These are phyloP conservation scores for Apocrypta bakeri DNA, from an alignment of 1,140 invertebrate species.

Conservation along the genomic window DNA sequence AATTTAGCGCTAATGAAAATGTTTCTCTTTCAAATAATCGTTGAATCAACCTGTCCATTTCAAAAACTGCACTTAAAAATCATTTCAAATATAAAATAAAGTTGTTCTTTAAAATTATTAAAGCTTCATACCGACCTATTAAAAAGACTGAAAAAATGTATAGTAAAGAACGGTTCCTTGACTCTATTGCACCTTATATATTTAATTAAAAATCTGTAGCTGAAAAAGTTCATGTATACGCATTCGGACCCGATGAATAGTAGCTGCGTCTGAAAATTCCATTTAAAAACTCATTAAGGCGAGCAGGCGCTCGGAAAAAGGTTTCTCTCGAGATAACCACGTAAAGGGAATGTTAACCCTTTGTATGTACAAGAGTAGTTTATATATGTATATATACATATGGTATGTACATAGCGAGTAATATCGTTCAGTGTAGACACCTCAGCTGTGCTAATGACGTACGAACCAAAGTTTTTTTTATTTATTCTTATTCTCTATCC, in stretches of 20 bases:
- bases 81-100: too few species aligned
- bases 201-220: constrained; percentile 50
- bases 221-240: not conserved
- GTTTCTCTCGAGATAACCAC: not conserved
- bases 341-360: not conserved
- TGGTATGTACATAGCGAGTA: too few species aligned
- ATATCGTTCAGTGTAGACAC: too few species aligned
- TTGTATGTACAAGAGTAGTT: not conserved
- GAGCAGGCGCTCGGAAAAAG: not conserved
- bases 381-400: too few species aligned
- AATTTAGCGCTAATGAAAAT: not conserved
- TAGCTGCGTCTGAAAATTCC: constrained; percentile 50
- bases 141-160: not conserved
- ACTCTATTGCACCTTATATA: too few species aligned
- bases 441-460: too few species aligned
- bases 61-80: too few species aligned
- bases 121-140: too few species aligned
- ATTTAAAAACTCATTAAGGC: constrained; percentile 57
- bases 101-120: too few species aligned
- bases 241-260: not conserved
- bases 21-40: not conserved
- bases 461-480: too few species aligned
- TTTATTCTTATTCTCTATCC: not conserved
- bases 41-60: not conserved
- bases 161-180: not conserved